These are phyloP conservation scores for Panulirus ornatus DNA, from an alignment of 1,140 invertebrate genomes.

Conservation along the genomic window DNA sequence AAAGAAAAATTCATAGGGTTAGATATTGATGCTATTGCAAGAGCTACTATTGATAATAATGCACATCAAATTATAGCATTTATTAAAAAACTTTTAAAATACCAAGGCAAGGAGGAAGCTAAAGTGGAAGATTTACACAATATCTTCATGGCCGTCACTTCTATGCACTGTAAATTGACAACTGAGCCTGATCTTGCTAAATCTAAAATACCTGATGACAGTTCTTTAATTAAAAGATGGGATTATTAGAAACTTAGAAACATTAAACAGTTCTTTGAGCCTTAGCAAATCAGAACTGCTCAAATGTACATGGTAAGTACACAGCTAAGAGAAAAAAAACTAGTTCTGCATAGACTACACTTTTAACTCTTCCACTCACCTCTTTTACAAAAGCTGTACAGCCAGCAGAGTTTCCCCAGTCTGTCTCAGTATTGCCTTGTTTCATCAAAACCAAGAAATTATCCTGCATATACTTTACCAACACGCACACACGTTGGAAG, in stretches of 20 bases:
- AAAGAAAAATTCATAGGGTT: not conserved
- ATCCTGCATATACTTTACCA: too few species aligned
- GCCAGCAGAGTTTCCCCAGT: too few species aligned
- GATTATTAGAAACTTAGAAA: not conserved
- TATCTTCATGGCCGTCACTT: not conserved
- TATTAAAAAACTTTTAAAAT: not conserved
- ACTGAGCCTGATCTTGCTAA: not conserved
- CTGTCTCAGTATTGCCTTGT: too few species aligned
- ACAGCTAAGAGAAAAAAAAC: not conserved
- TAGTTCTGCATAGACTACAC: not conserved
- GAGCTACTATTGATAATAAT: not conserved
- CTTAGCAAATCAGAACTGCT: not conserved
- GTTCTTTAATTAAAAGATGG: not conserved
- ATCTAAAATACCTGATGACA: not conserved
- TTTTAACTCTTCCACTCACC: not conserved
- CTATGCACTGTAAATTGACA: not conserved
- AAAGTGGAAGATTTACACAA: not conserved
- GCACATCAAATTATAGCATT: not conserved
- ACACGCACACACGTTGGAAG: too few species aligned
- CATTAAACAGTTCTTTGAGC: not conserved
- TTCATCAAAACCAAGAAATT: too few species aligned
- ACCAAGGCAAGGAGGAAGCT: not conserved
- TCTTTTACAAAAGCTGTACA: too few species aligned
- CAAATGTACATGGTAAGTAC: not conserved
- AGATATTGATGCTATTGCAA: not conserved